phyloP scores from a whole-genome alignment of 2,888 invertebrate species.

The Miltochrista miniata region DNA sequence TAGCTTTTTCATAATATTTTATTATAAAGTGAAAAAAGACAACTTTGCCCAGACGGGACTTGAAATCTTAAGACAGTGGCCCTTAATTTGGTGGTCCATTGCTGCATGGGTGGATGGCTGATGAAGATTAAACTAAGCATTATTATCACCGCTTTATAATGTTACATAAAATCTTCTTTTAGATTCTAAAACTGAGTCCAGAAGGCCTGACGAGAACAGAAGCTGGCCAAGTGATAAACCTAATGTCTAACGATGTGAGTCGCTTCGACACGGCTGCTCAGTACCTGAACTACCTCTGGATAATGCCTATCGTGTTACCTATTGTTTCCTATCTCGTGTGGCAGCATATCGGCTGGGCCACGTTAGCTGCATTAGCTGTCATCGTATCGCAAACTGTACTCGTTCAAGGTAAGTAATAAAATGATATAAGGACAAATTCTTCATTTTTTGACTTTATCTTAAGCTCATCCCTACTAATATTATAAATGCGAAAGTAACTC shows the following conservation, averaged over 20 bases:
- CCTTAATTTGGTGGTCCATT: too few relatives aligned
- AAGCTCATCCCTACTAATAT: too few relatives aligned
- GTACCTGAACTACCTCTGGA: slow-evolving; percentile 90
- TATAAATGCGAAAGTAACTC: too few relatives aligned
- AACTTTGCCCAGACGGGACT: too few relatives aligned
- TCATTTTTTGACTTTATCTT: too few relatives aligned
- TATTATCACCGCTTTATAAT: too few relatives aligned
- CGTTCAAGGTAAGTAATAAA: slow-evolving; percentile 68
- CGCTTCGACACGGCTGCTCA: slow-evolving; percentile 89
- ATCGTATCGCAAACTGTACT: slow-evolving; percentile 85
- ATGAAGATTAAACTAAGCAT: too few relatives aligned
- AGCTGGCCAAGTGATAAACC: slow-evolving; percentile 91
- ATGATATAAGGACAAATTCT: too few relatives aligned
- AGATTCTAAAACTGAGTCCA: slow-evolving; percentile 80
- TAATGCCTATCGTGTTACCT: slow-evolving; percentile 90
- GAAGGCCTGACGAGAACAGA: slow-evolving; percentile 84
- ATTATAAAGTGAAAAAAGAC: too few relatives aligned
- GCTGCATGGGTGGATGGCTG: too few relatives aligned
- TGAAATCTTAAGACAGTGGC: too few relatives aligned
- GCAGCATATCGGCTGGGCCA: slow-evolving; percentile 71
- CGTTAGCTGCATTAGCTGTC: slow-evolving; percentile 65
- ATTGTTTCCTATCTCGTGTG: slow-evolving; percentile 77
- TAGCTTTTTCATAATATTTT: too few relatives aligned
- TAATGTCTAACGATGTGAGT: slow-evolving; percentile 93
- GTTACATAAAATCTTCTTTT: slow-evolving; percentile 31